phyloP scores from a whole-genome alignment of 2,888 invertebrate genomes.

The Eupithecia subumbrata region DNA sequence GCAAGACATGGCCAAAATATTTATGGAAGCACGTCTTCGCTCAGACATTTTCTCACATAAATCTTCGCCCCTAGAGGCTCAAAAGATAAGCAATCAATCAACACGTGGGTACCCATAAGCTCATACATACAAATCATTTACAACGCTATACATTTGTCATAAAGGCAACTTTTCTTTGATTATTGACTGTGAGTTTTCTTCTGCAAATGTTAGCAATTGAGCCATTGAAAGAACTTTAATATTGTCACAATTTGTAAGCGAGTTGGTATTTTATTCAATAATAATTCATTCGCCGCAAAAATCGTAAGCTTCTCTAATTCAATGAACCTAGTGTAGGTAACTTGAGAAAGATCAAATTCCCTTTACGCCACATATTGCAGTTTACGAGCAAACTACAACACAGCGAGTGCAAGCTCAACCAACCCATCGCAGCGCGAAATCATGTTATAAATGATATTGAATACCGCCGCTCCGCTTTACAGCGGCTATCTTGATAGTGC shows the following conservation, averaged over 20 bases:
- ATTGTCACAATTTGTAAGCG: conserved; percentile 4
- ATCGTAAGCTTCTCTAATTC: neutral
- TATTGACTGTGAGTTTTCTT: conserved; percentile 13
- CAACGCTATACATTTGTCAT: conserved; percentile 31
- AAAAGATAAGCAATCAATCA: conserved; percentile 47
- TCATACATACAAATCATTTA: conserved; percentile 51
- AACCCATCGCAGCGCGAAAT: conserved; percentile 12
- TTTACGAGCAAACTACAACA: neutral
- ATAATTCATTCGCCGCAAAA: neutral
- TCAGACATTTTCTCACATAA: conserved; percentile 37
- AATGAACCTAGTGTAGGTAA: neutral
- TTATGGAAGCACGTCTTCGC: conserved; percentile 24
- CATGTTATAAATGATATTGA: conserved; percentile 18
- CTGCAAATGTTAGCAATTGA: conserved; percentile 9
- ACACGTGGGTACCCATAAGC: conserved; percentile 15
- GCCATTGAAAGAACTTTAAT: conserved; percentile 8
- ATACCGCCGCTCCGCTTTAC: neutral
- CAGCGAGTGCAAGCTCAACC: neutral
- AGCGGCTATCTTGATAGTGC: neutral
- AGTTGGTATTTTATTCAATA: conserved; percentile 7
- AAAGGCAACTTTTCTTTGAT: conserved; percentile 26
- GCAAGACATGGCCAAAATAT: conserved; percentile 30
- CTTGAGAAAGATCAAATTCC: neutral
- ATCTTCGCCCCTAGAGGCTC: conserved; percentile 33
- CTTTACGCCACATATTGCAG: neutral